Evolutionary conservation across 2,113 vertebrate species (phyloP).

Genomic region (Pygoscelis antarcticus): DNA sequence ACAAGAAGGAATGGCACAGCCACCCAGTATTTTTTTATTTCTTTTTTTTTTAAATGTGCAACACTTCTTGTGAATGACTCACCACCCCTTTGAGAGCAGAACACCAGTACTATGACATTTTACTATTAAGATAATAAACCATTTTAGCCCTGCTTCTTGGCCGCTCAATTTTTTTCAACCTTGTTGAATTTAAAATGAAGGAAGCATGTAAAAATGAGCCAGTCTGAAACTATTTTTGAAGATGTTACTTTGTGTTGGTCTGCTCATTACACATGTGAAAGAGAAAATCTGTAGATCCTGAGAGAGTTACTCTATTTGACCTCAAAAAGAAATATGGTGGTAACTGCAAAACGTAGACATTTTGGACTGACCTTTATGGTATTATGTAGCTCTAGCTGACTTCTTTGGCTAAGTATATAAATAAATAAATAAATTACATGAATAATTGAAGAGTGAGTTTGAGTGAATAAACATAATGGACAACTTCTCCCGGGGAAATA

Average conservation of each 20-base stretch:
- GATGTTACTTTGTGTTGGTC: not conserved
- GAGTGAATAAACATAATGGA: not conserved
- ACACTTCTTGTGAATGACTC: not conserved
- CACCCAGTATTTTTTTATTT: not conserved
- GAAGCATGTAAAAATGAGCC: not conserved
- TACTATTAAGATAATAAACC: not conserved
- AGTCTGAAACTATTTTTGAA: not conserved
- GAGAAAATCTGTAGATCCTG: not conserved
- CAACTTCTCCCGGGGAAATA: not conserved
- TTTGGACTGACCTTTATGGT: not conserved
- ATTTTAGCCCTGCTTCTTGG: not conserved
- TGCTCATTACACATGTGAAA: not conserved
- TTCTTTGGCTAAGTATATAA: not conserved
- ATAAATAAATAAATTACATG: not conserved
- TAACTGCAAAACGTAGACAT: not conserved
- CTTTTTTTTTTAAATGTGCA: not conserved
- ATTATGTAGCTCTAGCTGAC: not conserved
- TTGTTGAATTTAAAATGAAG: not conserved
- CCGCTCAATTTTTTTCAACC: not conserved
- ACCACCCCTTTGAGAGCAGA: not conserved
- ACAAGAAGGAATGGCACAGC: not conserved
- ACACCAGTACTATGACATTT: not conserved
- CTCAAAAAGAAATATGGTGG: not conserved
- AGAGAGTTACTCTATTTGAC: not conserved
- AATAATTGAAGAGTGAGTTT: not conserved